phyloP scores from a whole-genome alignment of 2,888 invertebrate genomes.

The Drosophila cyrtoloma region DNA sequence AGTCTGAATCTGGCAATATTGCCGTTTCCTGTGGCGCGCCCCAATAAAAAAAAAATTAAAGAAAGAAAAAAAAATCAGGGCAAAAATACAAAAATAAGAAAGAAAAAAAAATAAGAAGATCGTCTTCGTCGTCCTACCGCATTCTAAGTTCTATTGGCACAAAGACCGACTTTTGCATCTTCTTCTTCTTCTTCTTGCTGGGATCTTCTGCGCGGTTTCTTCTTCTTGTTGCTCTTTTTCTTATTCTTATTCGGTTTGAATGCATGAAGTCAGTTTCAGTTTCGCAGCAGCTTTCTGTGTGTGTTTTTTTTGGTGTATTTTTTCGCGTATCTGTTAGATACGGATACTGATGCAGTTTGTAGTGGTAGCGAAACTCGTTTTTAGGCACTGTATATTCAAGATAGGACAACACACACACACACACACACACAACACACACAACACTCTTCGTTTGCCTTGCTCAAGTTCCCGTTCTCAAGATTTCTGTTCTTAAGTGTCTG shows the following conservation, averaged over 20 bases:
- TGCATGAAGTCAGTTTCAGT: slow-evolving; percentile 18
- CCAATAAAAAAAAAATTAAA: slow-evolving; percentile 20
- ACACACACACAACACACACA: not conserved
- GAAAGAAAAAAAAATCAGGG: slow-evolving; percentile 37
- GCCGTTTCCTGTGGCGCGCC: slow-evolving; percentile 61
- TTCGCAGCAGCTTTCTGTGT: slow-evolving; percentile 12
- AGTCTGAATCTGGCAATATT: slow-evolving; percentile 32
- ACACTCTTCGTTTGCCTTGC: slow-evolving; percentile 8
- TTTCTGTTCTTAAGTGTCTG: not conserved
- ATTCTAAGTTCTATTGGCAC: slow-evolving; percentile 83
- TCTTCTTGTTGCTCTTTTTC: not conserved
- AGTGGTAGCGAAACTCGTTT: slow-evolving; percentile 66
- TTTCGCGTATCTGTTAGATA: slow-evolving; percentile 71
- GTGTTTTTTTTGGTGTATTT: slow-evolving; percentile 19
- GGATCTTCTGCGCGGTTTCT: not conserved
- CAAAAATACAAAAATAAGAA: slow-evolving; percentile 25
- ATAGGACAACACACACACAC: slow-evolving; percentile 32
- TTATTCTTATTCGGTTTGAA: slow-evolving; percentile 32
- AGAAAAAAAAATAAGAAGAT: slow-evolving; percentile 8
- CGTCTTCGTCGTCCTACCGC: slow-evolving; percentile 65
- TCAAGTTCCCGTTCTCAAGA: slow-evolving; percentile 43
- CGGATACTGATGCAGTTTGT: slow-evolving; percentile 62
- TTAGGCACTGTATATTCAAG: slow-evolving; percentile 23
- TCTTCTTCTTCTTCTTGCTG: slow-evolving; percentile 47
- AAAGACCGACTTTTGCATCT: slow-evolving; percentile 80